Percentiles rank a stretch among this genome's conserved stretches.
phyloP scores from a whole-genome alignment of 37 sponge, comb jelly and placozoan species.

The Petrosia ficiformis region DNA sequence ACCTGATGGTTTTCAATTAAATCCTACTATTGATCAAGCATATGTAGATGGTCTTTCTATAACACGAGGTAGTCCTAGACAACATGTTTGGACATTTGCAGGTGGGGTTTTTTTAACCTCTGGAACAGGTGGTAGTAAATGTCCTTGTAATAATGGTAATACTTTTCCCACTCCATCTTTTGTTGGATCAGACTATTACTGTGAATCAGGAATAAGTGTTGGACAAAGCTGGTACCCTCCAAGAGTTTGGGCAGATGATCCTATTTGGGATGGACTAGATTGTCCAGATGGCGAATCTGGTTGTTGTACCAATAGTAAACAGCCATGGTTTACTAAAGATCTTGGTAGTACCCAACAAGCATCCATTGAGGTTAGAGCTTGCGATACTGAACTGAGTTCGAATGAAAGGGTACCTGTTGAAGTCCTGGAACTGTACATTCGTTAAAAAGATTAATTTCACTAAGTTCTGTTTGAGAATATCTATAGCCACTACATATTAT shows the following conservation, averaged over 20 bases:
- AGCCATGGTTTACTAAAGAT: neutral
- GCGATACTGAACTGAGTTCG: neutral
- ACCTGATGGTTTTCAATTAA: neutral
- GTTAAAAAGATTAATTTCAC: too few relatives aligned
- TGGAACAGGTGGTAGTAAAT: neutral
- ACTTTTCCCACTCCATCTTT: neutral
- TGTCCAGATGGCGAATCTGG: neutral
- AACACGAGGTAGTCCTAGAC: slow-evolving; percentile 14
- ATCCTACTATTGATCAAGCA: slow-evolving; percentile 3
- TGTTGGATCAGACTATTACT: slow-evolving; percentile 23
- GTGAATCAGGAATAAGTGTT: slow-evolving; percentile 1
- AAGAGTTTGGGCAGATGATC: neutral
- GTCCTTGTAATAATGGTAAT: neutral
- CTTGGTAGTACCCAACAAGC: neutral
- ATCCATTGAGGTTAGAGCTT: neutral
- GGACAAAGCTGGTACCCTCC: neutral
- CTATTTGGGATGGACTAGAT: neutral
- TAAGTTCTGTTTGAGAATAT: too few relatives aligned
- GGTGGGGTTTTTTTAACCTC: neutral
- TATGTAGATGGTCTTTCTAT: slow-evolving; percentile 34
- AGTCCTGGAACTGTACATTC: neutral
- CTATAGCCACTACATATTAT: neutral
- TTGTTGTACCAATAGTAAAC: neutral
- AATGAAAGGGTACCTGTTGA: neutral
- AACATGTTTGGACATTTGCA: slow-evolving; percentile 25